Evolutionary conservation across 2,113 vertebrate genomes (phyloP).

Genomic region (Tympanuchus pallidicinctus): DNA sequence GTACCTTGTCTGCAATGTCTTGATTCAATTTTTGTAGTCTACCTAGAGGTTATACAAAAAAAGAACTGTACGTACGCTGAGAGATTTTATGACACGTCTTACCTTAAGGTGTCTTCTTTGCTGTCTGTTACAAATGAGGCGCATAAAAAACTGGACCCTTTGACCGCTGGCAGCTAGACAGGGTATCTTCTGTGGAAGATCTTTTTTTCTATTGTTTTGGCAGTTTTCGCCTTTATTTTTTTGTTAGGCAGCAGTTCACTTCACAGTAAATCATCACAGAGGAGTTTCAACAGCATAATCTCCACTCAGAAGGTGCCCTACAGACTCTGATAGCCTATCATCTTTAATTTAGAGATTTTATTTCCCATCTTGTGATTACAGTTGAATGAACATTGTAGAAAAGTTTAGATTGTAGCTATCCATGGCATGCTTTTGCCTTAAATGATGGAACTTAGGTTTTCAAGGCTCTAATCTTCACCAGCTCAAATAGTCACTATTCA

Average conservation of each 20-base stretch:
- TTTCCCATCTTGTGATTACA: conserved; percentile 60
- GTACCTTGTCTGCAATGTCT: not conserved
- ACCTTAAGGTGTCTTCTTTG: not conserved
- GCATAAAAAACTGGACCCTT: not conserved
- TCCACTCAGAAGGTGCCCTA: conserved; percentile 36
- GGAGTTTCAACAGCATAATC: conserved; percentile 3
- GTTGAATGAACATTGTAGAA: conserved; percentile 36
- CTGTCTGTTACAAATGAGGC: not conserved
- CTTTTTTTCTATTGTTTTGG: not conserved
- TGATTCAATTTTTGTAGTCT: not conserved
- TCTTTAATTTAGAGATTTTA: conserved; percentile 63
- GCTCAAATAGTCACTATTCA: conserved; percentile 10
- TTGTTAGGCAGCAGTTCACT: conserved; percentile 4
- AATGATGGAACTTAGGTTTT: conserved; percentile 7
- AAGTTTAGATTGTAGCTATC: conserved; percentile 61
- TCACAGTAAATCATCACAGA: conserved; percentile 39
- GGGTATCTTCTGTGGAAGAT: not conserved
- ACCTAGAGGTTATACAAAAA: not conserved
- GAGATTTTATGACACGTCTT: not conserved
- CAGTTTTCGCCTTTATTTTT: conserved; percentile 11
- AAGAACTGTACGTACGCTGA: not conserved
- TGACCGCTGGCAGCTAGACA: not conserved
- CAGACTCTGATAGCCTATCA: conserved; percentile 51
- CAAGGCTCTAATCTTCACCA: conserved; percentile 45
- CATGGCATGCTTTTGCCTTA: conserved; percentile 10